Conservation (phyloP, 2,113 vertebrate genomes). For the Tragelaphus strepsiceros region DNA sequence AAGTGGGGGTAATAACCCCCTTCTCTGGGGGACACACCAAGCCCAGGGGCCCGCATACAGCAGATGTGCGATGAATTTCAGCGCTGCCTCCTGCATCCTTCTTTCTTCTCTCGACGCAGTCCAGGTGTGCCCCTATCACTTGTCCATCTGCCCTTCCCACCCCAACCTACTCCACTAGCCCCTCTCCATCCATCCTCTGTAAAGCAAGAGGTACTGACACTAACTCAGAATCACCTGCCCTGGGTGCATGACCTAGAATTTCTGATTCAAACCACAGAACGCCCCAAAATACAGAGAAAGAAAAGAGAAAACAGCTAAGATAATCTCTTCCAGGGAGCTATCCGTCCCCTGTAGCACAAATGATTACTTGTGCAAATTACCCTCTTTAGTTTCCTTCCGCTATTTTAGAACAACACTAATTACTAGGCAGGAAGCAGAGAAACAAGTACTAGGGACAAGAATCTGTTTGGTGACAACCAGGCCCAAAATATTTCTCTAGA, state of each 20-base stretch:
- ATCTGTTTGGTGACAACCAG: conserved; percentile 31
- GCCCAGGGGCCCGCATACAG: background rate
- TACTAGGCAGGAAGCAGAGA: conserved; percentile 50
- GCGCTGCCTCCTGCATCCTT: background rate
- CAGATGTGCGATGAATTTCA: background rate
- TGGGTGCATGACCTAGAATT: background rate
- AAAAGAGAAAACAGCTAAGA: background rate
- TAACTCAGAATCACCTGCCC: background rate
- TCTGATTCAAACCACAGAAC: conserved; percentile 7
- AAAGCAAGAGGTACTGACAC: background rate
- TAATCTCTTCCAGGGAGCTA: background rate
- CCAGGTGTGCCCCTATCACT: background rate
- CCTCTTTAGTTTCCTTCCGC: conserved; percentile 7
- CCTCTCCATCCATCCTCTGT: background rate
- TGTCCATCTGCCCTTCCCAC: background rate
- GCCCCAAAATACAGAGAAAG: background rate
- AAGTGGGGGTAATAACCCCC: too few relatives aligned
- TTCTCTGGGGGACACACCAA: background rate
- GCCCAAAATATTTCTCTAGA: conserved; percentile 48
- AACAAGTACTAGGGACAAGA: background rate
- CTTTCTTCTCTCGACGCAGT: background rate
- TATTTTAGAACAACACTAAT: conserved; percentile 59
- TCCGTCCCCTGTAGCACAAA: background rate
- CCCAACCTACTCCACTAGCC: background rate
- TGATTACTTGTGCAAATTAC: conserved; percentile 44